Conservation (phyloP, 2,797 vertebrate genomes). For the Carapus acus region DNA sequence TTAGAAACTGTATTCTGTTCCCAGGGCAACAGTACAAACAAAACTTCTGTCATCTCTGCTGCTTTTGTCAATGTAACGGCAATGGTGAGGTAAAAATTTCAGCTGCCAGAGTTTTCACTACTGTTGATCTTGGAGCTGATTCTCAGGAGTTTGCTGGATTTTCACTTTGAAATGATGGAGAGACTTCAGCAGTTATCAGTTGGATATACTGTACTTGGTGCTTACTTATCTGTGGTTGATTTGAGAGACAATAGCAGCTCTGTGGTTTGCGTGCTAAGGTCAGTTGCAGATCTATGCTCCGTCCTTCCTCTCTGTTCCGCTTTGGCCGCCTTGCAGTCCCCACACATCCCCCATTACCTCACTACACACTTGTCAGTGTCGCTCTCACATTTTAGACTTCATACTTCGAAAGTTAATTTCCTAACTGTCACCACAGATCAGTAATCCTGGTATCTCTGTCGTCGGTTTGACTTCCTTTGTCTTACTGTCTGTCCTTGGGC, state of each 20-base stretch:
- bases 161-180: slow-evolving; percentile 39
- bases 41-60: slow-evolving; percentile 15
- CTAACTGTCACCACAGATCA: slow-evolving; percentile 30
- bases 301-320: slow-evolving; percentile 67
- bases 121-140: slow-evolving; percentile 12
- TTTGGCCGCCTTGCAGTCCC: slow-evolving; percentile 63
- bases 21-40: slow-evolving; percentile 30
- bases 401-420: too few species aligned
- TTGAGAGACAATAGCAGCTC: slow-evolving; percentile 55
- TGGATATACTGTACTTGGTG: slow-evolving; percentile 3
- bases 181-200: slow-evolving; percentile 39
- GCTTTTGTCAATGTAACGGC: slow-evolving; percentile 12
- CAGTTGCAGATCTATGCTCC: slow-evolving; percentile 60
- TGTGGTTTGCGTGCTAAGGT: slow-evolving; percentile 69
- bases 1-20: slow-evolving; percentile 51
- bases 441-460: slow-evolving; percentile 7
- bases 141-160: slow-evolving; percentile 35
- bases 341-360: slow-evolving; percentile 64
- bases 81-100: too few species aligned
- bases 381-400: slow-evolving; percentile 28
- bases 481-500: slow-evolving; percentile 17
- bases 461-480: slow-evolving; percentile 14
- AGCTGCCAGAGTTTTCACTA: background rate
- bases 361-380: slow-evolving; percentile 50
- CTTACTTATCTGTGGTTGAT: slow-evolving; percentile 2